These are phyloP conservation scores for Panthera tigris DNA, from an alignment of 2,113 vertebrate genomes.

Conservation along the genomic window DNA sequence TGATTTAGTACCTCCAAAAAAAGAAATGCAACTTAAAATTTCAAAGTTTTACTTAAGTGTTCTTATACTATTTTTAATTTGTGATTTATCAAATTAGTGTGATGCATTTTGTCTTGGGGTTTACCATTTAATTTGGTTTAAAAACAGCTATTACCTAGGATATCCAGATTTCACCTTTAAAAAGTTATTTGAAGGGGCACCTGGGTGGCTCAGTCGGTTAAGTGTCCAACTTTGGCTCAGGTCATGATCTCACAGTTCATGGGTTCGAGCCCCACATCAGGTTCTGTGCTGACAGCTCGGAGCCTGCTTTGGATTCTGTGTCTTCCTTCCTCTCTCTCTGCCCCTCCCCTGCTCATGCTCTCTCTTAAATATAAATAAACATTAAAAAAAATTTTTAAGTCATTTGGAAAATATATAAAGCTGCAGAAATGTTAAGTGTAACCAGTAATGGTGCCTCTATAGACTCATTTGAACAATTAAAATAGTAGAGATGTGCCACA, in stretches of 20 bases:
- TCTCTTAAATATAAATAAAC: neutral
- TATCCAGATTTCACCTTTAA: neutral
- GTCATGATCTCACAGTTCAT: neutral
- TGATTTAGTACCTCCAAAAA: neutral
- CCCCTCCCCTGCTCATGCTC: neutral
- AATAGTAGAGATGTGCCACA: neutral
- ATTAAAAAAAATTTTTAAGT: neutral
- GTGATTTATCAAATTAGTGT: neutral
- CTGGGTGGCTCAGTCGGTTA: neutral
- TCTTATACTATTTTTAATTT: slow-evolving; percentile 13
- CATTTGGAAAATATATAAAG: neutral
- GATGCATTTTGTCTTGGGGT: neutral
- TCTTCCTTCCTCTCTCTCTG: neutral
- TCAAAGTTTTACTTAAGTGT: neutral
- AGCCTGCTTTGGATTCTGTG: no score
- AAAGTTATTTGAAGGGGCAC: neutral
- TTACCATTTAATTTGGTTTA: neutral
- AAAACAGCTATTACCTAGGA: neutral
- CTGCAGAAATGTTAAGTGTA: neutral
- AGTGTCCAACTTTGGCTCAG: neutral
- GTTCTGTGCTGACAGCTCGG: neutral
- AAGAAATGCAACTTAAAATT: neutral
- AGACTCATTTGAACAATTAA: neutral
- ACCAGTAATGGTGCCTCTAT: neutral
- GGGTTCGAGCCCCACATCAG: neutral